Percentiles rank a stretch among this genome's conserved stretches.
These are phyloP conservation scores for Dascillus cervinus DNA, from an alignment of 2,888 invertebrate genomes.

Conservation along the genomic window DNA sequence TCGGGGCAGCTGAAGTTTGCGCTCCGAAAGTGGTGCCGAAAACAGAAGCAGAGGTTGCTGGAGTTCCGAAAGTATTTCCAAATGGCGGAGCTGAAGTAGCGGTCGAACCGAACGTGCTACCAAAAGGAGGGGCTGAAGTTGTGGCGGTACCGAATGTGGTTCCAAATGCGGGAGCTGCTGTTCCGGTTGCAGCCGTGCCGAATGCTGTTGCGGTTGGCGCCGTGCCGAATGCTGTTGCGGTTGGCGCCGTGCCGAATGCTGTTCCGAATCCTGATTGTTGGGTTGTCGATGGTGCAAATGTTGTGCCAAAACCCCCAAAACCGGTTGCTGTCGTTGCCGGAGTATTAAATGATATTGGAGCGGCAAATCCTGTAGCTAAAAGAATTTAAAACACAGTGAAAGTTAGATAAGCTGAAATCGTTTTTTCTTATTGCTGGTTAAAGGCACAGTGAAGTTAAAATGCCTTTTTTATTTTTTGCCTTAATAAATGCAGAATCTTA, in stretches of 20 bases:
- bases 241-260: slow-evolving; percentile 38
- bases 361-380: slow-evolving; percentile 42
- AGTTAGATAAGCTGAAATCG: slow-evolving; percentile 4
- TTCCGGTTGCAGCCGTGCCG: slow-evolving; percentile 26
- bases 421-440: neutral
- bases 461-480: too few relatives aligned
- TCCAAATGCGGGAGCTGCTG: slow-evolving; percentile 43
- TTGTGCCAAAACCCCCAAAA: slow-evolving; percentile 45
- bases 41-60: slow-evolving; percentile 23
- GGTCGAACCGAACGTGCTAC: slow-evolving; percentile 30
- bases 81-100: slow-evolving; percentile 19
- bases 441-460: too few relatives aligned
- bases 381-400: slow-evolving; percentile 10
- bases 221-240: slow-evolving; percentile 30
- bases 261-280: slow-evolving; percentile 42
- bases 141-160: slow-evolving; percentile 30
- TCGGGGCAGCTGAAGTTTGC: slow-evolving; percentile 34
- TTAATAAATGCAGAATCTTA: too few relatives aligned
- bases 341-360: slow-evolving; percentile 32
- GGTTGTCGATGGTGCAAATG: slow-evolving; percentile 41
- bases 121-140: slow-evolving; percentile 23
- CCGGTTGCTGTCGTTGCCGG: slow-evolving; percentile 42
- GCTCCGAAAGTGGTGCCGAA: slow-evolving; percentile 41
- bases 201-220: slow-evolving; percentile 22
- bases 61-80: slow-evolving; percentile 24